A percentile compares a stretch with the other conserved stretches of the same genome.
phyloP scores from a whole-genome alignment of 1,140 invertebrate species.

The Dendroctonus valens region DNA sequence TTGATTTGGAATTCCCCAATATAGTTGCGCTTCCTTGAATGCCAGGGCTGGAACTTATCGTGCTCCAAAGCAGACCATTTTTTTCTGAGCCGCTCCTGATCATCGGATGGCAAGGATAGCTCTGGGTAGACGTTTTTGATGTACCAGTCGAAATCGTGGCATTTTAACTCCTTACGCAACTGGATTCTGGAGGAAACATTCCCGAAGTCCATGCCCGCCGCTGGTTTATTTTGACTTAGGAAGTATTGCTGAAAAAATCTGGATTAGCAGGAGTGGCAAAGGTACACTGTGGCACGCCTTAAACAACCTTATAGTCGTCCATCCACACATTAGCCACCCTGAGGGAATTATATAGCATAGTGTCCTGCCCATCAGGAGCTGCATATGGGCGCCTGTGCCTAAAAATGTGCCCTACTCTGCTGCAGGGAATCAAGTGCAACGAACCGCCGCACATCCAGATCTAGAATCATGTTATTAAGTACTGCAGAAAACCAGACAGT shows the following conservation, averaged over 20 bases:
- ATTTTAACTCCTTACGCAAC: constrained; percentile 71
- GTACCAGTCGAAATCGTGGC: constrained; percentile 91
- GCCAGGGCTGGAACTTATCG: constrained; percentile 74
- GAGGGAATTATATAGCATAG: constrained; percentile 83
- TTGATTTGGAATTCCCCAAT: constrained; percentile 71
- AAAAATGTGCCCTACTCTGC: constrained; percentile 95
- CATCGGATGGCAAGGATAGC: constrained; percentile 65
- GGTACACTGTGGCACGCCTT: background rate
- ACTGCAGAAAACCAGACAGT: background rate
- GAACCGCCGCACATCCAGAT: constrained; percentile 98
- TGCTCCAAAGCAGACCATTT: constrained; percentile 62
- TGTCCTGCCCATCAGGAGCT: constrained; percentile 73
- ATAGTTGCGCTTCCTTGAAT: constrained; percentile 73
- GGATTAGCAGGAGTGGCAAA: constrained; percentile 9
- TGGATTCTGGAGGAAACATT: constrained; percentile 73
- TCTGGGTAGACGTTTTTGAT: constrained; percentile 89
- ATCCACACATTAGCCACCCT: constrained; percentile 90
- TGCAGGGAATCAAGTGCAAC: constrained; percentile 91
- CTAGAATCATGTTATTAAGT: constrained; percentile 51
- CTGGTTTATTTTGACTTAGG: constrained; percentile 67
- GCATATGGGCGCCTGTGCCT: constrained; percentile 86
- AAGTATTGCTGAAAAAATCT: constrained; percentile 68
- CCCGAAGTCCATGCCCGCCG: constrained; percentile 68
- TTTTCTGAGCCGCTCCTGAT: constrained; percentile 56
- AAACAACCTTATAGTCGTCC: constrained; percentile 82